phyloP scores from a whole-genome alignment of 2,888 invertebrate genomes.

The Pyralis farinalis region DNA sequence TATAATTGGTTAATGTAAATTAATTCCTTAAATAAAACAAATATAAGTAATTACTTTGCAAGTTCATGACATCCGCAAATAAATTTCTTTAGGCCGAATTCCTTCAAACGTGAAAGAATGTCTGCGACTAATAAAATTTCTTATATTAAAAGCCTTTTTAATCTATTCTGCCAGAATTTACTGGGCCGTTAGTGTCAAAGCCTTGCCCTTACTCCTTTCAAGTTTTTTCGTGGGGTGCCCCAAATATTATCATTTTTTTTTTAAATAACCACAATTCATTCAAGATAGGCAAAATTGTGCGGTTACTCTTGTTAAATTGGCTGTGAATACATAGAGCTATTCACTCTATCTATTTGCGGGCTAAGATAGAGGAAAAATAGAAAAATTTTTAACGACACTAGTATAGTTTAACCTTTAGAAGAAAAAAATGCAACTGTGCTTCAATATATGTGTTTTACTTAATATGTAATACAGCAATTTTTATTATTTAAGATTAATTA shows the following conservation, averaged over 20 bases:
- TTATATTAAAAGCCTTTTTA: conserved; percentile 47
- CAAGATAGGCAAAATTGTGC: neutral
- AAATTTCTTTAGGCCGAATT: conserved; percentile 15
- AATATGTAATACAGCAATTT: too few relatives aligned
- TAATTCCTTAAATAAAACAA: too few relatives aligned
- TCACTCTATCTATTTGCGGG: too few relatives aligned
- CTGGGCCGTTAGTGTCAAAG: conserved; percentile 50
- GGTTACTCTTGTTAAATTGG: neutral
- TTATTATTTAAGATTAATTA: too few relatives aligned
- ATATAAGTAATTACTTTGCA: too few relatives aligned
- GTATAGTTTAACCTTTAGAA: too few relatives aligned
- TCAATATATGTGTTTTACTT: too few relatives aligned
- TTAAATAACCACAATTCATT: conserved; percentile 31
- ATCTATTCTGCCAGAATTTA: conserved; percentile 50
- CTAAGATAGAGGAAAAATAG: too few relatives aligned
- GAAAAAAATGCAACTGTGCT: too few relatives aligned
- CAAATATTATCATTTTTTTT: conserved; percentile 38
- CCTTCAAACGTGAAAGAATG: conserved; percentile 19
- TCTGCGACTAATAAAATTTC: conserved; percentile 20
- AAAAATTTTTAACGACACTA: too few relatives aligned
- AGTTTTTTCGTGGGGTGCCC: conserved; percentile 33
- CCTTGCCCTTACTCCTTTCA: conserved; percentile 36
- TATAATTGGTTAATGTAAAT: too few relatives aligned
- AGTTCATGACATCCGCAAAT: too few relatives aligned
- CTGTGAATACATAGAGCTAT: neutral